These are phyloP conservation scores for Paedocypris sp. DNA, from an alignment of 2,113 vertebrate genomes.

Conservation along the genomic window DNA sequence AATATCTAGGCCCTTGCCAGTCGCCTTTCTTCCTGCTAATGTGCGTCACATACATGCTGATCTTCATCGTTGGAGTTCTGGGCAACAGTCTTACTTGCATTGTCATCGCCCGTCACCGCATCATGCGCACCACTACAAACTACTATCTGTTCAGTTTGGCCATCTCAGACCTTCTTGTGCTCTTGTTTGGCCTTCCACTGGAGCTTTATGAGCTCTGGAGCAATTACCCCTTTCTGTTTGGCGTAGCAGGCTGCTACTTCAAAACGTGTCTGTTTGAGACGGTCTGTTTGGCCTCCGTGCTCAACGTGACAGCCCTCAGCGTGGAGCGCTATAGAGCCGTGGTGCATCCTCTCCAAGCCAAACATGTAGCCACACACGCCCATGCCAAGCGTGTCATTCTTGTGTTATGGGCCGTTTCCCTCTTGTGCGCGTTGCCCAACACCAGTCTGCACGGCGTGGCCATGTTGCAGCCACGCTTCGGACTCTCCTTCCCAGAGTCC, in stretches of 20 bases:
- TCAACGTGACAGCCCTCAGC: constrained; percentile 59
- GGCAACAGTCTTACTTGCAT: constrained; percentile 58
- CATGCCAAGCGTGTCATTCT: constrained; percentile 55
- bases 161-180: constrained; percentile 57
- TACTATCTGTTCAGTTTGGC: constrained; percentile 63
- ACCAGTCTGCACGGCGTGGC: constrained; percentile 53
- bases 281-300: constrained; percentile 61
- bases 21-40: constrained; percentile 52
- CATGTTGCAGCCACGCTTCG: constrained; percentile 34
- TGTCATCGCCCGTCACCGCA: constrained; percentile 49
- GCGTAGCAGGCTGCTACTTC: constrained; percentile 56
- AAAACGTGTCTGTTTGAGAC: constrained; percentile 62
- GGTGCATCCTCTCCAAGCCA: constrained; percentile 58
- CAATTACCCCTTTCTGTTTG: constrained; percentile 60
- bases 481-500: constrained; percentile 48
- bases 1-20: constrained; percentile 35
- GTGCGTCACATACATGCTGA: constrained; percentile 48
- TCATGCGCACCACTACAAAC: constrained; percentile 61
- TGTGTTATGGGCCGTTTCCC: constrained; percentile 50
- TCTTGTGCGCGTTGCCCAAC: constrained; percentile 59
- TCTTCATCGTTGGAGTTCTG: constrained; percentile 53
- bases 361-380: constrained; percentile 43
- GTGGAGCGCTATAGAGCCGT: constrained; percentile 59
- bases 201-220: constrained; percentile 59
- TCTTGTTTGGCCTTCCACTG: constrained; percentile 57